Base-by-base conservation (phyloP, 64 coral and sea anemone species). In the Pocillopora verrucosa region DNA sequence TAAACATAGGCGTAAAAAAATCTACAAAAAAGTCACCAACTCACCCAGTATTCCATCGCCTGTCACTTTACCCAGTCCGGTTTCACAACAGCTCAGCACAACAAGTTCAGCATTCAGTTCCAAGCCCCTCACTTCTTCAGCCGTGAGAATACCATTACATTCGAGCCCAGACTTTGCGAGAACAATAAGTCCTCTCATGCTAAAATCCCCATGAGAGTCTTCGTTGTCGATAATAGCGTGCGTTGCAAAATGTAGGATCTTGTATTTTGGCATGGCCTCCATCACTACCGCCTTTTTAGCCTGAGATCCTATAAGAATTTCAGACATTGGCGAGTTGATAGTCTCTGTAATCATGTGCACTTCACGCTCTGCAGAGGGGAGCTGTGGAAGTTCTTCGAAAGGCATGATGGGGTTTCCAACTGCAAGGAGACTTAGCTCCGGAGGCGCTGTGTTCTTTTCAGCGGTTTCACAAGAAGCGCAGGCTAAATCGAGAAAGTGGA, bases 321-420 rank as follows among this genome's bases (percentile, higher is more conserved):
- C 87, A 22, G 92, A 89, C 72, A 76, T n/a, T 10, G 78, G 57
- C 19, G 70, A 89, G 56, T 58, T 5, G 4, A 93, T 73, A 59
- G 89, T 93, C n/a, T 93, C 72, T 5, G 60, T 93, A 41, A 93
- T 82, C 72, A 83, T 77, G 78, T 70, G 92, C 25, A 88, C 92
- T 89, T 93, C 87, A 30, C 36, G 73, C 51, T 87, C 58, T 11
- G 92, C 87, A 67, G 70, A 87, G 16, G 86, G 78, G 16, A 93
- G 87, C 68, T 87, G 59, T 20, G 72, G 87, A 64, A 89, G 74
- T 5, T 89, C 38, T 16, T 89, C 17, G 16, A 25, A 89, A 70
- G 87, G 92, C 87, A 93, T 93, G 89, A 75, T 89, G 38, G 92
- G 92, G 30, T 93, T 93, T 34, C 92, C 87, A 17, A 93, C 78